Percentiles rank a stretch among this genome's conserved stretches.
Conservation (phyloP, 2,797 vertebrate genomes). For the Garrulus glandarius region DNA sequence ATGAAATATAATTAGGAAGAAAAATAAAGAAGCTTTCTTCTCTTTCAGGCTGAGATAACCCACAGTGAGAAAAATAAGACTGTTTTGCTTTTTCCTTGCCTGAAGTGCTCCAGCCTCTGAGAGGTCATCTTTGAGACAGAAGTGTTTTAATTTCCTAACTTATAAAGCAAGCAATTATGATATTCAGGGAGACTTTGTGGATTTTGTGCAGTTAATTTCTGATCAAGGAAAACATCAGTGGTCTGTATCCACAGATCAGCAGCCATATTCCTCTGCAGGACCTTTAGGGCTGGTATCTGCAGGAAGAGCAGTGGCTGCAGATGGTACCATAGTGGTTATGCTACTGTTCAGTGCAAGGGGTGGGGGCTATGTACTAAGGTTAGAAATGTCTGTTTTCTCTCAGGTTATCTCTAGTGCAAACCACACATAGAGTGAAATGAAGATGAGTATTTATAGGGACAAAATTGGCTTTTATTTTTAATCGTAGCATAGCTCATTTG, state of each 20-base stretch:
- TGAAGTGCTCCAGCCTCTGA: background rate
- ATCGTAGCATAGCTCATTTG: background rate
- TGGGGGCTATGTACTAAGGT: background rate
- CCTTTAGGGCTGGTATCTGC: background rate
- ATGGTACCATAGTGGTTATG: background rate
- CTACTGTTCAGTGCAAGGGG: background rate
- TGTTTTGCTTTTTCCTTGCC: background rate
- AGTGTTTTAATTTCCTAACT: constrained; percentile 8
- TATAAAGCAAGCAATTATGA: constrained; percentile 12
- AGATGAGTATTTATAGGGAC: background rate
- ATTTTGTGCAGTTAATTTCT: background rate
- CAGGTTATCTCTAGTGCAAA: background rate
- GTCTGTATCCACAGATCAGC: background rate
- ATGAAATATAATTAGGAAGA: constrained; percentile 56
- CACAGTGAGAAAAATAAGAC: background rate
- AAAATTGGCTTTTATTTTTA: background rate
- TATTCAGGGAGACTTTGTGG: background rate
- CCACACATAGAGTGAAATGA: background rate
- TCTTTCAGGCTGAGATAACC: constrained; percentile 13
- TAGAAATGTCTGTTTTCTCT: background rate
- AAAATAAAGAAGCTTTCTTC: constrained; percentile 53
- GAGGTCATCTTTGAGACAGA: constrained; percentile 12
- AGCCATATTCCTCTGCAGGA: background rate
- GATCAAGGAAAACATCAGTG: background rate
- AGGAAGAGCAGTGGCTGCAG: background rate